Conservation (phyloP, 2,797 vertebrate species). For the Rhincodon typus region DNA sequence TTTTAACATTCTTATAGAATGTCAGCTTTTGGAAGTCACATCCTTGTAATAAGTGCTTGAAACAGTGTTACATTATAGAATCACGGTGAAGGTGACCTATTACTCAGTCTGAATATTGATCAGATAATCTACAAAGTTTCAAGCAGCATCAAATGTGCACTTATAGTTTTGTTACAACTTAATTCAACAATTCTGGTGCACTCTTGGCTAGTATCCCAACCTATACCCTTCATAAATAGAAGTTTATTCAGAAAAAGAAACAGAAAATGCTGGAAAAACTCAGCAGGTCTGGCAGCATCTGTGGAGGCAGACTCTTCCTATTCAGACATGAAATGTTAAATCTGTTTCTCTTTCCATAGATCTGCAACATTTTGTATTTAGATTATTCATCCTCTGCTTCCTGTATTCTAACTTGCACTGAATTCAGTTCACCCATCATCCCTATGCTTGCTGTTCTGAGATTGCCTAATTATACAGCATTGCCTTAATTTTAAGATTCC, state of each 20-base stretch:
- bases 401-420: neutral
- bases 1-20: neutral
- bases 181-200: neutral
- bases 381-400: neutral
- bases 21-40: neutral
- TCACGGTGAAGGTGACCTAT: neutral
- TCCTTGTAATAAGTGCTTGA: neutral
- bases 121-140: neutral
- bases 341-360: too few species aligned
- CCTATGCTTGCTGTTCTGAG: neutral
- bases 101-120: neutral
- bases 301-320: too few species aligned
- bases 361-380: too few species aligned
- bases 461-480: neutral
- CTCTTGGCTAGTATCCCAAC: neutral
- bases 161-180: neutral
- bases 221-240: neutral
- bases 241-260: neutral
- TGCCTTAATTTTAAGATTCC: neutral
- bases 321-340: too few species aligned
- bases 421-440: neutral
- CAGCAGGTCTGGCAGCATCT: too few species aligned
- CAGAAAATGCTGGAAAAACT: too few species aligned
- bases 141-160: neutral
- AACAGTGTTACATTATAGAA: neutral